phyloP scores from a whole-genome alignment of 2,888 invertebrate species.

The Cremastinae sp. region DNA sequence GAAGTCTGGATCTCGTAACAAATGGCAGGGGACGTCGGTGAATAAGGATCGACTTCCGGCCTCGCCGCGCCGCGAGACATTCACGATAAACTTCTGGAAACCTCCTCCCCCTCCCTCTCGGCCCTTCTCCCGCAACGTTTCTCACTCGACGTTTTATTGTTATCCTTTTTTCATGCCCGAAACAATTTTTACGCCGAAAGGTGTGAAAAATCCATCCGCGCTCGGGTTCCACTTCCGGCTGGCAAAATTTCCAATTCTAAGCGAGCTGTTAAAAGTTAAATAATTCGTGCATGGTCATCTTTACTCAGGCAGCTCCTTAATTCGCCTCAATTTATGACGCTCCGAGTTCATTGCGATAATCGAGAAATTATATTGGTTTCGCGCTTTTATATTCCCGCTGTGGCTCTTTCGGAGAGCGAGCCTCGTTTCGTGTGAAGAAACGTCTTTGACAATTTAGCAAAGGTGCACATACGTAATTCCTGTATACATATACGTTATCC shows the following conservation, averaged over 20 bases:
- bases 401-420: too few relatives aligned
- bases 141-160: constrained; percentile 7
- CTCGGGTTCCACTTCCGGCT: constrained; percentile 19
- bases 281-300: neutral
- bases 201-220: constrained; percentile 33
- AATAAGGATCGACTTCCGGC: constrained; percentile 79
- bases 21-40: constrained; percentile 64
- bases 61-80: constrained; percentile 51
- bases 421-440: too few relatives aligned
- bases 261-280: constrained; percentile 33
- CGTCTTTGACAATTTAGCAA: too few relatives aligned
- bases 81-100: constrained; percentile 48
- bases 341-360: constrained; percentile 69
- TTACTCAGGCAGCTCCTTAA: constrained; percentile 40
- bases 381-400: too few relatives aligned
- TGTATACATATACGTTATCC: too few relatives aligned
- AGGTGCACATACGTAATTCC: too few relatives aligned
- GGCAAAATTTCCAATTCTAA: constrained; percentile 45
- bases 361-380: too few relatives aligned
- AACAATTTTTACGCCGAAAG: constrained; percentile 25
- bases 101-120: too few relatives aligned
- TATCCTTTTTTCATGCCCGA: neutral
- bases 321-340: constrained; percentile 63
- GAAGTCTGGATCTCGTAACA: constrained; percentile 33
- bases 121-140: constrained; percentile 13